Base-by-base conservation (phyloP, 2,797 vertebrate genomes). In the Manis javanica region DNA sequence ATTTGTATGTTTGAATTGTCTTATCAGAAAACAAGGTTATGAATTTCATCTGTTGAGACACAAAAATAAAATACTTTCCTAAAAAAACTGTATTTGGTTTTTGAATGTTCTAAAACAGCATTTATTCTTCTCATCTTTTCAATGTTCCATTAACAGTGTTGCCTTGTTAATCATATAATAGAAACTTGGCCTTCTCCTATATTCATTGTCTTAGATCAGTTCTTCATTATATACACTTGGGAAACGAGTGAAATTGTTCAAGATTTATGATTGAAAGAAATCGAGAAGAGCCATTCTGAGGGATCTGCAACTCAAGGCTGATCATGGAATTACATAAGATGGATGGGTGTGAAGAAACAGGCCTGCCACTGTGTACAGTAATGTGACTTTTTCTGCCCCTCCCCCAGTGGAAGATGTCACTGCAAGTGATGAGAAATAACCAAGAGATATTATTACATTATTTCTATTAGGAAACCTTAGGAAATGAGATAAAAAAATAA, bases 1-100 rank as follows among this genome's bases (percentile, higher is more conserved):
- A 98, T 98, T 98, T 98, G 96, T 98, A 98, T 97, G 92, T 99
- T 98, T 98, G 74, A 98, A 97, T 90, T 98, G 97, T 98, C 97
- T 98, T 98, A 98, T 94, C 96, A 98, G 95, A 97, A 98, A 98
- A 98, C 81, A 98, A 98, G 94, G 81, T 98, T 98, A 98, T 97
- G 64, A 98, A 97, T 98, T 98, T 97, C 96, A 97, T 98, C 96
- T 97, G 92, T 95, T 98, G 86, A 98, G 90, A 90, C 55, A 96
- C 83, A 98, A 98, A 98, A 98, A 98, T 97, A 98, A 98, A 98
- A 98, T 96, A 96, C 69, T 98, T 98, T 98, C 90, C 46, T 98
- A 98, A 97, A 96, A 97, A 96, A 84, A 77, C 24, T 68, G 49
- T 68, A 78, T 37, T 93, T 97, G 55, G 4, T 72, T 96, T 96